Evolutionary conservation across 2,888 invertebrate genomes (phyloP).

Genomic region (Diogma glabrata): DNA sequence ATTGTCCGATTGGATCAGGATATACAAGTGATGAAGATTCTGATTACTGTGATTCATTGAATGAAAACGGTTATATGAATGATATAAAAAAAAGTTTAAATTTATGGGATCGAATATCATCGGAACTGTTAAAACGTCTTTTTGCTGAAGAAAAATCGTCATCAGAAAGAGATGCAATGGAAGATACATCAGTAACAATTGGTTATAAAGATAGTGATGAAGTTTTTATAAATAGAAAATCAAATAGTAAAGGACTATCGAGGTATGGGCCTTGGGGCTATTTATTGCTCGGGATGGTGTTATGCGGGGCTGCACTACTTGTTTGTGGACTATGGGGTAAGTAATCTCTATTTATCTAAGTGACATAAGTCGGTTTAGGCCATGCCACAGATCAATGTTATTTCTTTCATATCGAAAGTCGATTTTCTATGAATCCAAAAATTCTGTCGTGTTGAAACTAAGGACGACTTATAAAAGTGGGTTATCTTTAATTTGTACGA

Average conservation of each 20-base stretch:
- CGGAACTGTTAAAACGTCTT: conserved; percentile 33
- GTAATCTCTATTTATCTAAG: too few species aligned
- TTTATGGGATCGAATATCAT: conserved; percentile 32
- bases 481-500: too few species aligned
- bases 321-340: conserved; percentile 56
- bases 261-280: conserved; percentile 67
- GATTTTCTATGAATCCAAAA: too few species aligned
- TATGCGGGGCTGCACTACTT: conserved; percentile 56
- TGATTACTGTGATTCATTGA: conserved; percentile 26
- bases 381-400: too few species aligned
- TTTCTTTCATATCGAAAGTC: too few species aligned
- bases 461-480: too few species aligned
- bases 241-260: conserved; percentile 45
- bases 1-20: conserved; percentile 53
- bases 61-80: background rate
- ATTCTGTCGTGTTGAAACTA: too few species aligned
- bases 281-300: conserved; percentile 55
- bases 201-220: conserved; percentile 9
- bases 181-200: conserved; percentile 5
- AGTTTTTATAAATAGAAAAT: conserved; percentile 16
- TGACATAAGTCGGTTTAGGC: too few species aligned
- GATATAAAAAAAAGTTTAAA: conserved; percentile 24
- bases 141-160: conserved; percentile 29
- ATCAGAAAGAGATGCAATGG: conserved; percentile 10
- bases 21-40: conserved; percentile 40